Evolutionary conservation across 2,888 invertebrate genomes (phyloP).

Genomic region (Euclidia mi): DNA sequence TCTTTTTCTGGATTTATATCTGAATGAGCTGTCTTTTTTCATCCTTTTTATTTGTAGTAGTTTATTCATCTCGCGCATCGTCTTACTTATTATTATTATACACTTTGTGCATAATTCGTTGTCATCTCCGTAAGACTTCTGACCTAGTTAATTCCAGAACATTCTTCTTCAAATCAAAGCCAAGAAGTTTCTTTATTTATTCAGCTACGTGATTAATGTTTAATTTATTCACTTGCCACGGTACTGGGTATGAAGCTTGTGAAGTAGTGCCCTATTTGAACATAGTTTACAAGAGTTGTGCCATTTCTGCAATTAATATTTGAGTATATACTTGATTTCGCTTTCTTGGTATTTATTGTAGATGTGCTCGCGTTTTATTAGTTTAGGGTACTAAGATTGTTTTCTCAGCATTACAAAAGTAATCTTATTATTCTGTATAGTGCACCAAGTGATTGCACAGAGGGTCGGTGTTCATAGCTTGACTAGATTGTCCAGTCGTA

Average conservation of each 20-base stretch:
- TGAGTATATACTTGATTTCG: constrained; percentile 13
- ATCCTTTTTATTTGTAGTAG: too few relatives aligned
- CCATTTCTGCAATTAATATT: constrained; percentile 42
- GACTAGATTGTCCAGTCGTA: too few relatives aligned
- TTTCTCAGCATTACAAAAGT: too few relatives aligned
- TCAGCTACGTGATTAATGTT: constrained; percentile 27
- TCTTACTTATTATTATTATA: too few relatives aligned
- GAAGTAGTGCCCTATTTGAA: constrained; percentile 14
- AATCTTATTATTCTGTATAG: too few relatives aligned
- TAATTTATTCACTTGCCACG: constrained; percentile 41
- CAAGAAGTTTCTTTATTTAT: constrained; percentile 3
- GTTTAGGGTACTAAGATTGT: too few relatives aligned
- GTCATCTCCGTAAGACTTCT: not conserved
- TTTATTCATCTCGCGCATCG: too few relatives aligned
- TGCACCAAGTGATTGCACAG: too few relatives aligned
- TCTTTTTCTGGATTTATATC: too few relatives aligned
- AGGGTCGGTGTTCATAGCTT: too few relatives aligned
- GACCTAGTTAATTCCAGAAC: not conserved
- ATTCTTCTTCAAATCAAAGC: not conserved
- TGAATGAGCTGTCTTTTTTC: too few relatives aligned
- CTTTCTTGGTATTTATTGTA: not conserved
- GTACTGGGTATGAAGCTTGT: constrained; percentile 21
- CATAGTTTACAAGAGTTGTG: constrained; percentile 29
- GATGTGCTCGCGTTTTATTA: not conserved
- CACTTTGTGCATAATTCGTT: too few relatives aligned